Conservation (phyloP, 2,113 vertebrate species). For the Cryptomyrus ogoouensis region DNA sequence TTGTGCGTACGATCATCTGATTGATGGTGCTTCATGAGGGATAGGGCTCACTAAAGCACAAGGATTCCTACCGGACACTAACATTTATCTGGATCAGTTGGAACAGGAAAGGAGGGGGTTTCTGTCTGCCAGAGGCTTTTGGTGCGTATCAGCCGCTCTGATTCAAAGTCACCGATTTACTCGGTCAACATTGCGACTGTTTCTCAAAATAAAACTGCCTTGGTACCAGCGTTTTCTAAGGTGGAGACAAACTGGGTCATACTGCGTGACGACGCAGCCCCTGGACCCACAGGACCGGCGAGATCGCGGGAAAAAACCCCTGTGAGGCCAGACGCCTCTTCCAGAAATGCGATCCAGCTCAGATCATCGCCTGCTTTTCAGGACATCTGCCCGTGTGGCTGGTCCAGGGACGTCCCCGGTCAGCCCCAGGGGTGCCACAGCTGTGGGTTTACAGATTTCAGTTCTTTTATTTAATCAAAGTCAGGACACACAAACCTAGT, state of each 20-base stretch:
- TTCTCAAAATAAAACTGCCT: neutral
- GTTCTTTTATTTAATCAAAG: slow-evolving; percentile 9
- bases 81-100: neutral
- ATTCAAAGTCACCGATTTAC: neutral
- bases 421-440: slow-evolving; percentile 19
- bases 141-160: neutral
- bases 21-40: neutral
- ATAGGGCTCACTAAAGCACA: neutral
- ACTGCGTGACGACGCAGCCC: neutral
- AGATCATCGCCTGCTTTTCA: neutral
- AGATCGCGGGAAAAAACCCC: neutral
- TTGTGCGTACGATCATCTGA: neutral
- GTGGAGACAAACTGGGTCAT: neutral
- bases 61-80: neutral
- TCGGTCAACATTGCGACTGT: neutral
- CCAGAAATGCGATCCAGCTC: neutral
- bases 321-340: neutral
- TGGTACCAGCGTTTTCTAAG: neutral
- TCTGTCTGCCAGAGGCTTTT: neutral
- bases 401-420: slow-evolving; percentile 18
- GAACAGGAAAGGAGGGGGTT: neutral
- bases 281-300: neutral
- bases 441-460: slow-evolving; percentile 29
- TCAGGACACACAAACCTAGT: slow-evolving; percentile 17
- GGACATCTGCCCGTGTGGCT: neutral